Percentiles rank a stretch among this genome's conserved stretches.
Conservation (phyloP, 2,888 invertebrate species). For the Timandra comae region DNA sequence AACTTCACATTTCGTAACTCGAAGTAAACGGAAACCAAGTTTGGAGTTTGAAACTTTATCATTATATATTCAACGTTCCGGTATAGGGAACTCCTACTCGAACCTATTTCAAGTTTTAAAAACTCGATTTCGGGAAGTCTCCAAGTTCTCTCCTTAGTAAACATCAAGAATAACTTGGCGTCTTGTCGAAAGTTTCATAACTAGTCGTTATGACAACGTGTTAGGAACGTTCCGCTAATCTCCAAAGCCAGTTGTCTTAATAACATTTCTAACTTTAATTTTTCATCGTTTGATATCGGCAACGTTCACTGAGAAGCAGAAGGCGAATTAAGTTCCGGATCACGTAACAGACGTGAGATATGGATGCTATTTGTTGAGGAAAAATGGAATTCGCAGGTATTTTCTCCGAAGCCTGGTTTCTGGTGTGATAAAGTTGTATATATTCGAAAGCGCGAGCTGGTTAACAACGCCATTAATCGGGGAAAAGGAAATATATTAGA, state of each 20-base stretch:
- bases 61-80: no score
- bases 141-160: no score
- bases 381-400: constrained; percentile 22
- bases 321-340: constrained; percentile 31
- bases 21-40: no score
- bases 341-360: constrained; percentile 46
- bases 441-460: neutral
- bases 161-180: no score
- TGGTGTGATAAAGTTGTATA: constrained; percentile 5
- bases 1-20: no score
- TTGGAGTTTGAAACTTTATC: no score
- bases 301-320: constrained; percentile 23
- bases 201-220: no score
- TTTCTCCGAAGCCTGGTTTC: constrained; percentile 10
- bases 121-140: no score
- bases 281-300: constrained; percentile 21
- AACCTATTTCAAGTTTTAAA: no score
- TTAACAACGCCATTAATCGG: neutral
- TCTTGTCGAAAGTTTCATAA: no score
- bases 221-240: no score
- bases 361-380: constrained; percentile 31
- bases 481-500: neutral
- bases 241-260: constrained; percentile 13
- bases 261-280: constrained; percentile 24
- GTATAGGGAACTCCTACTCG: no score